Evolutionary conservation across 2,797 vertebrate species (phyloP).

Genomic region (Glossophaga mutica): DNA sequence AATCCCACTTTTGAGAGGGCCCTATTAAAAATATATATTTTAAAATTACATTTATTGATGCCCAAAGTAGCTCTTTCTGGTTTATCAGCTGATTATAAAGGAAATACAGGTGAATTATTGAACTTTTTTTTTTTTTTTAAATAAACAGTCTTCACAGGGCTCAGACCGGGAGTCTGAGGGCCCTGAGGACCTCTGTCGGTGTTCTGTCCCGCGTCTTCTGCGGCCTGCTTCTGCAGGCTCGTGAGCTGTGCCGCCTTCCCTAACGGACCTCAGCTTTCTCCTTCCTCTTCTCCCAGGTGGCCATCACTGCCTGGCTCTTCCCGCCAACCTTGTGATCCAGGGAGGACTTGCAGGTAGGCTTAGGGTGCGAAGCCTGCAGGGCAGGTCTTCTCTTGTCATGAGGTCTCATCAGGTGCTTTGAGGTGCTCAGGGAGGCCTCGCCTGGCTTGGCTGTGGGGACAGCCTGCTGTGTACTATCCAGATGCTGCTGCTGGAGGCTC

Average conservation of each 20-base stretch:
- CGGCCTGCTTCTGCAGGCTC: neutral
- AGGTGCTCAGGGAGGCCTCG: neutral
- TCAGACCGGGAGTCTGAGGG: neutral
- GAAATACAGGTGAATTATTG: neutral
- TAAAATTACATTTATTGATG: neutral
- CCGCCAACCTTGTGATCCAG: neutral
- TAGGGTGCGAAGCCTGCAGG: neutral
- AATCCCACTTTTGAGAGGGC: neutral
- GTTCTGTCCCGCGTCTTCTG: neutral
- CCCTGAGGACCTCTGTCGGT: neutral
- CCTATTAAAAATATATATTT: neutral
- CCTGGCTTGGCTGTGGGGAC: neutral
- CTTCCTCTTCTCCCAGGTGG: neutral
- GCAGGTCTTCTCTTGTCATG: neutral
- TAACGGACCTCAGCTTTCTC: neutral
- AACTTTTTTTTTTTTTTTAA: neutral
- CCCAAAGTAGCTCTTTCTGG: neutral
- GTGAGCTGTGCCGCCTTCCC: neutral
- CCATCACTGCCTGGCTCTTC: neutral
- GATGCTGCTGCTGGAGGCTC: neutral
- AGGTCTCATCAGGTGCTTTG: neutral
- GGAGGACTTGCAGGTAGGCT: neutral
- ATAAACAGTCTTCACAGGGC: neutral
- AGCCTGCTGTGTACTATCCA: neutral
- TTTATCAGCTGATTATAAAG: neutral